Conservation (phyloP, 2,113 vertebrate species). For the Prinia subflava region DNA sequence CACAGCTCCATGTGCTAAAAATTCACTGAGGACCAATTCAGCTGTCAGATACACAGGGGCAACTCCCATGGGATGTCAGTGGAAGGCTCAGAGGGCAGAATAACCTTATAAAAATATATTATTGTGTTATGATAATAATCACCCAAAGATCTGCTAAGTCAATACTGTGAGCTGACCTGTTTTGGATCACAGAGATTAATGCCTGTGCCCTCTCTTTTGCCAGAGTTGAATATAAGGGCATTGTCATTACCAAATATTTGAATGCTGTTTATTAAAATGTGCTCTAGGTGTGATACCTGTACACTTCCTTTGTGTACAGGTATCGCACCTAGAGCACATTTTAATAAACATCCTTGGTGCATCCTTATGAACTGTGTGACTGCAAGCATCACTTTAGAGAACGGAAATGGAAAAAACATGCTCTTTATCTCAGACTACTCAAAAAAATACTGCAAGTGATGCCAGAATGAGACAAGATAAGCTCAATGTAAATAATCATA, state of each 20-base stretch:
- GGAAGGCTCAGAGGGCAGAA: constrained; percentile 17
- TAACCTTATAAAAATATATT: neutral
- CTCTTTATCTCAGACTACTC: neutral
- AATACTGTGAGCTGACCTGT: neutral
- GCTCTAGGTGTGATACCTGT: neutral
- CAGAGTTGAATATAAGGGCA: neutral
- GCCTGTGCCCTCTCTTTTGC: neutral
- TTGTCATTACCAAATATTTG: neutral
- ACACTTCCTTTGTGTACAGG: too few species aligned
- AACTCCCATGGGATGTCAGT: neutral
- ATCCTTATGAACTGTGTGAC: neutral
- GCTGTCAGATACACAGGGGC: constrained; percentile 14
- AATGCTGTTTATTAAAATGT: neutral
- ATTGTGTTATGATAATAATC: neutral
- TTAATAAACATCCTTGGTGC: too few species aligned
- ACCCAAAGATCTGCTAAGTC: neutral
- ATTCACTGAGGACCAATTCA: constrained; percentile 46
- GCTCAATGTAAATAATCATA: neutral
- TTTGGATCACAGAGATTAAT: neutral
- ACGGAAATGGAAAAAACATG: neutral
- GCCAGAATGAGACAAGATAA: neutral
- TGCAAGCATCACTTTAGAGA: neutral
- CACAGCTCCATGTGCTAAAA: constrained; percentile 30
- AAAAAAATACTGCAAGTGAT: neutral
- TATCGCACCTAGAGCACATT: too few species aligned